A percentile compares a stretch with the other conserved stretches of the same genome.
Evolutionary conservation across 2,113 vertebrate genomes (phyloP).

Genomic region (Ursus arctos): DNA sequence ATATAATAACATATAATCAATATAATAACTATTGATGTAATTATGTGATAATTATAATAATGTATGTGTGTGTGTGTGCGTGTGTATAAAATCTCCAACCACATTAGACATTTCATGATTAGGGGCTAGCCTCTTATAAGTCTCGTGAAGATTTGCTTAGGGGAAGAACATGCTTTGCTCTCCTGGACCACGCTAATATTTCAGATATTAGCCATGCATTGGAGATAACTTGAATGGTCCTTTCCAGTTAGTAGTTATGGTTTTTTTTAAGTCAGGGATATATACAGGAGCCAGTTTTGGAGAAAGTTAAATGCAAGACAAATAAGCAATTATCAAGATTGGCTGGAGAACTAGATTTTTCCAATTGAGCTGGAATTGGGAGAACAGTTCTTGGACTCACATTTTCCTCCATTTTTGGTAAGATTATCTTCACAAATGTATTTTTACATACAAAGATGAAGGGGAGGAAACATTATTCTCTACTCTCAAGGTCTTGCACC

Average conservation of each 20-base stretch:
- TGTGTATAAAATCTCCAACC: neutral
- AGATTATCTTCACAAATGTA: neutral
- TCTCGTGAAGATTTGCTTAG: constrained; percentile 26
- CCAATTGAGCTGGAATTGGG: neutral
- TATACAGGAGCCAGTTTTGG: neutral
- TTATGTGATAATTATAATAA: neutral
- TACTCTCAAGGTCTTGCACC: neutral
- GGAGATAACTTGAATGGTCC: neutral
- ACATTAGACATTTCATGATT: neutral
- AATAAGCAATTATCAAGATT: neutral
- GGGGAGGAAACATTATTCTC: neutral
- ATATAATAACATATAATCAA: neutral
- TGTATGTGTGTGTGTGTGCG: neutral
- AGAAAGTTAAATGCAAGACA: neutral
- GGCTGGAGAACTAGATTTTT: neutral
- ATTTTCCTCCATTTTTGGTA: neutral
- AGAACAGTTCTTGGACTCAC: neutral
- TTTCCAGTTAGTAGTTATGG: neutral
- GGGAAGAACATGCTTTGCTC: neutral
- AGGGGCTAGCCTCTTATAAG: neutral
- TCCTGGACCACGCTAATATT: neutral
- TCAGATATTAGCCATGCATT: neutral
- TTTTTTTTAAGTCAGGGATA: neutral
- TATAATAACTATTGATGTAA: neutral
- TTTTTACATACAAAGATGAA: neutral